These are phyloP conservation scores for Platyrinchus mystaceus DNA, from an alignment of 2,797 vertebrate species.

Conservation along the genomic window DNA sequence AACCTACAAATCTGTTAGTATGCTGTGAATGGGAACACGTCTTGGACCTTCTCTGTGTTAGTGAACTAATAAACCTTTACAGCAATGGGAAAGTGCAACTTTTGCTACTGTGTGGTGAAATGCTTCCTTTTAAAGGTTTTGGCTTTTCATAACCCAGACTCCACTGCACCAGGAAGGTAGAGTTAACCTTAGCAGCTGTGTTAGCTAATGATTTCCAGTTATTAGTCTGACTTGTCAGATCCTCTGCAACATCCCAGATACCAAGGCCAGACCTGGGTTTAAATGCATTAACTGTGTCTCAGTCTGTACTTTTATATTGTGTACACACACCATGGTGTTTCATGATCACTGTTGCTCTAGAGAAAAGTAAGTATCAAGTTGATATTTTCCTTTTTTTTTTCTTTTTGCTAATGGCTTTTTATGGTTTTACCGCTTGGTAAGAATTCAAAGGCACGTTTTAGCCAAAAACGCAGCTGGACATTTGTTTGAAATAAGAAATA, in stretches of 20 bases:
- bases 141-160: too few species aligned
- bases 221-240: not conserved
- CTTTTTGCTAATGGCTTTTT: not conserved
- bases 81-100: not conserved
- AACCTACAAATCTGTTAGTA: rapidly evolving
- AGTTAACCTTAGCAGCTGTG: not conserved
- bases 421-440: not conserved
- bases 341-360: not conserved
- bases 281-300: not conserved
- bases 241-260: not conserved
- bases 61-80: not conserved
- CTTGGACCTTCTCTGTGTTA: not conserved
- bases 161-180: not conserved
- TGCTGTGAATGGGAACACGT: not conserved
- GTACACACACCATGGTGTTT: not conserved
- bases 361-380: not conserved
- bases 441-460: not conserved
- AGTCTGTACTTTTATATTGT: not conserved
- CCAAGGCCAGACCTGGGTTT: not conserved
- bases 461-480: not conserved
- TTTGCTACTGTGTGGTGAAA: not conserved
- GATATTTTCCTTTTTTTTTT: not conserved
- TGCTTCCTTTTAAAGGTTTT: not conserved
- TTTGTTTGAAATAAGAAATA: not conserved
- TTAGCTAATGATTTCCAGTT: not conserved